Evolutionary conservation across 30 jellyfish, hydroid and myxozoan genomes (phyloP).

Genomic region (Turritopsis rubra): DNA sequence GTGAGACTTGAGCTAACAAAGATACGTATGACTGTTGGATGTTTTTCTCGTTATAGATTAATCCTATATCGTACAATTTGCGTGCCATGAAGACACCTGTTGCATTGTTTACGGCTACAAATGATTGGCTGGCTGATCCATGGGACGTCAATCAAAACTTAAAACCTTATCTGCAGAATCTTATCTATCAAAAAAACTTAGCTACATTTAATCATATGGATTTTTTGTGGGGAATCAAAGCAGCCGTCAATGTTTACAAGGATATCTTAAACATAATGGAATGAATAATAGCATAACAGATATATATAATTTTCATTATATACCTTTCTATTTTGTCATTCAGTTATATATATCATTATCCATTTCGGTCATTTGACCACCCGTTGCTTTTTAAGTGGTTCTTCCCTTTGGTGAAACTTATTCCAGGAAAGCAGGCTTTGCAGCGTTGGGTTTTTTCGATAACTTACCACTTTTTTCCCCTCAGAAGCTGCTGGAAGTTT

Average conservation of each 20-base stretch:
- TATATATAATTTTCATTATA: background rate
- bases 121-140: slow-evolving; percentile 87
- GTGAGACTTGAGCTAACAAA: no score
- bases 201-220: slow-evolving; percentile 49
- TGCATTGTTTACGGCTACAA: slow-evolving; percentile 47
- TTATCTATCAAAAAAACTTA: background rate
- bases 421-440: no score
- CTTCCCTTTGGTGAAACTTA: no score
- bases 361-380: no score
- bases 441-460: no score
- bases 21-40: background rate
- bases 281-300: background rate
- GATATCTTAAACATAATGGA: slow-evolving; percentile 36
- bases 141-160: slow-evolving; percentile 38
- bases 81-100: slow-evolving; percentile 38
- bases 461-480: no score
- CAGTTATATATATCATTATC: no score
- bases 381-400: no score
- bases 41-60: slow-evolving; percentile 21
- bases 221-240: slow-evolving; percentile 66
- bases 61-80: slow-evolving; percentile 47
- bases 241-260: slow-evolving; percentile 37
- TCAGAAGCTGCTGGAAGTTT: no score
- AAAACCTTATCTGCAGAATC: slow-evolving; percentile 2
- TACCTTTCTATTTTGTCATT: background rate